Evolutionary conservation across 2,113 vertebrate genomes (phyloP), one percentile per base, ranked within the genome.

Genomic region (Myotis lucifugus): DNA sequence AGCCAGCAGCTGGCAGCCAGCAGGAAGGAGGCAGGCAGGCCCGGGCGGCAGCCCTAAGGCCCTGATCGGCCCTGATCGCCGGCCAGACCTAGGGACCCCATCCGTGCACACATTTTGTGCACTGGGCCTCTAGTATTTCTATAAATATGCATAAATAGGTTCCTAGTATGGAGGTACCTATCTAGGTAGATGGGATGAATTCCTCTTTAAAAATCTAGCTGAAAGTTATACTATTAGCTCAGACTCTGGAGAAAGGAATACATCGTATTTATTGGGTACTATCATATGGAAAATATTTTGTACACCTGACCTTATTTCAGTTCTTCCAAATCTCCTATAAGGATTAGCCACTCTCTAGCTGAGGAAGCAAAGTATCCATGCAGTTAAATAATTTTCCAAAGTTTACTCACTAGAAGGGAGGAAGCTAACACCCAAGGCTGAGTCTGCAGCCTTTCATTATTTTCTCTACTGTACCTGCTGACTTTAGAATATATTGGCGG

Each of bases 401-500:
- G 56, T 95, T 96, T 88, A 66, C 73, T 88, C 70, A 61, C 17
- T 66, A 50, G 76, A 88, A 92, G 29, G 46, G 52, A 56, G 72
- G 67, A 88, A 37, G 76, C n/a, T 93, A 27, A 72, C 87, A 90
- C 29, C n/a, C 52, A 85, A 69, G 74, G 54, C 27, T 79, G 48
- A 93, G 2, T 92, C 83, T 90, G 14, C 52, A 83, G 40, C 4
- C 83, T 90, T 85, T 92, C 48, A 66, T 83, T 89, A 64, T 73
- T 76, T 46, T 67, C 82, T 50, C 79, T 42, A 69, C 76, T 46
- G 27, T 42, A 88, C 46, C 88, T 79, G 42, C 91, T 70, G 72
- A 95, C 69, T 93, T 85, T 79, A 86, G 94, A 95, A 88, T 52
- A 83, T 69, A 95, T 42, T 72, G 82, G 96, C 86, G 48, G 73